Evolutionary conservation across 1,140 invertebrate species (phyloP).

Genomic region (Eueides isabella): DNA sequence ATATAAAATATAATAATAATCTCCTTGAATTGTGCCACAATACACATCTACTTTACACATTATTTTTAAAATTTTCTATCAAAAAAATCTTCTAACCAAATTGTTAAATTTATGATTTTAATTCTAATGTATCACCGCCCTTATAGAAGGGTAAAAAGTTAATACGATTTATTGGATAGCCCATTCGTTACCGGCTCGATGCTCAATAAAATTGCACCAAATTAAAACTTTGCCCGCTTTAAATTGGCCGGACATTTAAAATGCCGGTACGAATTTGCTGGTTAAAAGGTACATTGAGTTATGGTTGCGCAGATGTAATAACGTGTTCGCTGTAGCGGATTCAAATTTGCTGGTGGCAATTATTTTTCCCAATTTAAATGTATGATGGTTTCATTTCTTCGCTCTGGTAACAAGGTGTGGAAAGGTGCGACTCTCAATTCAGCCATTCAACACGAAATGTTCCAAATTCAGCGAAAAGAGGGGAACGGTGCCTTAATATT

Average conservation of each 20-base stretch:
- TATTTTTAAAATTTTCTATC: background rate
- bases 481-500: too few species aligned
- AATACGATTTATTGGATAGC: conserved; percentile 30
- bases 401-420: too few species aligned
- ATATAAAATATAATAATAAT: too few species aligned
- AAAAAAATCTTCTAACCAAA: background rate
- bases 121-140: background rate
- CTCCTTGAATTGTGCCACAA: too few species aligned
- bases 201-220: conserved; percentile 29
- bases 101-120: background rate
- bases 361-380: too few species aligned
- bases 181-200: conserved; percentile 21
- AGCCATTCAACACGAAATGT: too few species aligned
- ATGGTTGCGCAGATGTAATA: background rate
- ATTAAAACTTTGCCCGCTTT: conserved; percentile 28
- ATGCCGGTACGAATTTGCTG: conserved; percentile 15
- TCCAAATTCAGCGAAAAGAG: too few species aligned
- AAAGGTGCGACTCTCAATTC: too few species aligned
- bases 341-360: background rate
- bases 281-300: conserved; percentile 14
- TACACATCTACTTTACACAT: background rate
- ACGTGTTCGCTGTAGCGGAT: background rate
- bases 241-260: conserved; percentile 25
- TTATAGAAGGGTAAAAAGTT: conserved; percentile 23
- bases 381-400: too few species aligned